phyloP scores from a whole-genome alignment of 2,888 invertebrate species.

The Heterodera filipjevi region DNA sequence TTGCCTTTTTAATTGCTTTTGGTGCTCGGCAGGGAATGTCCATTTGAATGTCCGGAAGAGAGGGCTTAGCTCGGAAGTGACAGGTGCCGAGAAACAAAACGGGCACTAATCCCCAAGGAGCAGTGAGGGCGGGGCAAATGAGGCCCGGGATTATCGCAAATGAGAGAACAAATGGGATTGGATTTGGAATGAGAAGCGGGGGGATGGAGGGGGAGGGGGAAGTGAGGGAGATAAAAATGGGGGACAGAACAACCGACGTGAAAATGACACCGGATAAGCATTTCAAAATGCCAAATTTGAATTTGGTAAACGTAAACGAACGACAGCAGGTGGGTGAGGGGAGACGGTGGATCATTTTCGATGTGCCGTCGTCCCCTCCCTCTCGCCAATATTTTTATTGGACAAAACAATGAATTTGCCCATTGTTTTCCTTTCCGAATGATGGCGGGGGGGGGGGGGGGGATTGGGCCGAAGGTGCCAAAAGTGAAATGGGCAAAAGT shows the following conservation, averaged over 20 bases:
- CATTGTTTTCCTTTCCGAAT: not conserved
- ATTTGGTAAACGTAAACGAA: not conserved
- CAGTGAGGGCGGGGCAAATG: not conserved
- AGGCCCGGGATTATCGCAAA: conserved; percentile 1
- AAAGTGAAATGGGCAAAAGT: not conserved
- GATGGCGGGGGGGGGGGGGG: no score
- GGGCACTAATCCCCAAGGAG: conserved; percentile 3
- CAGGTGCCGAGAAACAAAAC: conserved; percentile 15
- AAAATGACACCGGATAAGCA: no score
- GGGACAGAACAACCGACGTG: not conserved
- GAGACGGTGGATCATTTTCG: not conserved
- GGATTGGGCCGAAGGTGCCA: not conserved
- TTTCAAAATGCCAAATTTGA: not conserved
- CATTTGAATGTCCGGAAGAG: conserved; percentile 11
- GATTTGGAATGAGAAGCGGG: not conserved
- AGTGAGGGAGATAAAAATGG: not conserved
- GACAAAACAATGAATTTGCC: not conserved
- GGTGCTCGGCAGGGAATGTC: not conserved
- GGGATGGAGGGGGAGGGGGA: not conserved
- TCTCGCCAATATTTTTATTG: not conserved
- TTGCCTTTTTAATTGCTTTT: conserved; percentile 8
- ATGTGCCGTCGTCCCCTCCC: no score
- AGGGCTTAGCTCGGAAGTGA: conserved; percentile 13
- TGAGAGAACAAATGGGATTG: conserved; percentile 9
- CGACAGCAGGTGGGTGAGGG: not conserved